Evolutionary conservation across 2,888 invertebrate genomes (phyloP).

Genomic region (Orthonevra nobilis): DNA sequence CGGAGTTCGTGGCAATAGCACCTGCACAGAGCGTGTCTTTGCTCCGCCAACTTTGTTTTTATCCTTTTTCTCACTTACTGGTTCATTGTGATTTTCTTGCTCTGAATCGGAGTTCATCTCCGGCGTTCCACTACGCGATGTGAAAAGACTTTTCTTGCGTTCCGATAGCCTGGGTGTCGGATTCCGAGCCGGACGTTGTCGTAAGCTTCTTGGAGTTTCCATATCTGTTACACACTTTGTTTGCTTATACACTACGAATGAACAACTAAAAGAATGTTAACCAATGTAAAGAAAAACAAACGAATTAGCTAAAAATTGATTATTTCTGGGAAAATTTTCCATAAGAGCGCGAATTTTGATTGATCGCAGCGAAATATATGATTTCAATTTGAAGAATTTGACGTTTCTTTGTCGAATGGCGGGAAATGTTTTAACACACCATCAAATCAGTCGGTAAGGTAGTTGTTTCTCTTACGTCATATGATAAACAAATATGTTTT

Average conservation of each 20-base stretch:
- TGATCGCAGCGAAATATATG: slow-evolving; percentile 43
- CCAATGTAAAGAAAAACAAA: too few relatives aligned
- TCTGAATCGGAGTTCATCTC: slow-evolving; percentile 63
- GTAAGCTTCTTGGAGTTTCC: slow-evolving; percentile 77
- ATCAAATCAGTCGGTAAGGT: too few relatives aligned
- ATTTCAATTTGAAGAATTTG: slow-evolving; percentile 29
- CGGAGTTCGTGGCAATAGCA: neutral
- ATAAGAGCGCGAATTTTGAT: slow-evolving; percentile 17
- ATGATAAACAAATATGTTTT: too few relatives aligned
- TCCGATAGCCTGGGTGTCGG: slow-evolving; percentile 83
- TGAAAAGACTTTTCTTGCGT: slow-evolving; percentile 84
- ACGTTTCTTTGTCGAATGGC: slow-evolving; percentile 43
- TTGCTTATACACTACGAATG: too few relatives aligned
- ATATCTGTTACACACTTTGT: slow-evolving; percentile 71
- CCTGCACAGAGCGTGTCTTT: slow-evolving; percentile 39
- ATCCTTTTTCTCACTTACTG: slow-evolving; percentile 71
- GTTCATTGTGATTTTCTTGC: slow-evolving; percentile 73
- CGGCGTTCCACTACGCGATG: neutral
- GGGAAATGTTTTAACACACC: slow-evolving; percentile 26
- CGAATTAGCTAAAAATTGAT: neutral
- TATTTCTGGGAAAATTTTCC: neutral
- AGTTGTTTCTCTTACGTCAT: too few relatives aligned
- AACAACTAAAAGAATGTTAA: too few relatives aligned
- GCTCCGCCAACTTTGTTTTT: slow-evolving; percentile 44
- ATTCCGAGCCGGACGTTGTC: slow-evolving; percentile 73